Evolutionary conservation across 2,113 vertebrate species (phyloP), one percentile per base, ranked within the genome.

Genomic region (Stictonetta naevosa): DNA sequence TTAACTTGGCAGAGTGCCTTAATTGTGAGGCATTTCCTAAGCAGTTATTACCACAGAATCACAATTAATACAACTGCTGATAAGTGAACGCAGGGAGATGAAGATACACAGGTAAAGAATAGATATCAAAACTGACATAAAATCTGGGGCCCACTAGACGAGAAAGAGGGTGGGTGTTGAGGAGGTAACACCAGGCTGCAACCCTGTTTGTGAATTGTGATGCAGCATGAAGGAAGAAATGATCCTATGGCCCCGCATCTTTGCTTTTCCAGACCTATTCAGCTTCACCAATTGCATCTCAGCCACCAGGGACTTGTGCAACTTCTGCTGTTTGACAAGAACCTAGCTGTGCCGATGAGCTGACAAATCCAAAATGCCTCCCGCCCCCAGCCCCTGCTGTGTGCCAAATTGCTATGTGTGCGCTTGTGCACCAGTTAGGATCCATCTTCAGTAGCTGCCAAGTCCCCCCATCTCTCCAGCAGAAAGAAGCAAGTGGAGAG

Each of bases 361-460:
- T 96, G 95, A 96, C 93, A 94, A 97, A 97, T 87, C 88, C 95
- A 95, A 93, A 95, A 83, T 92, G 86, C 86, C 88, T 88, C 81
- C 95, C 55, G 3, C 94, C 93, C 76, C 82, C 91, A 62, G 93
- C 40, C 77, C 92, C 93, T 89, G 95, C 95, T 95, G 96, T 26
- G 88, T 94, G 88, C 96, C 92, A 96, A 95, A 96, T 97, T 97
- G 91, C 90, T 95, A 20, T 88, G 86, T 91, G 88, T 72, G 80
- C 1, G 4, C 62, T 83, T 92, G 83, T 71, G 93, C 69, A 33
- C 90, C 73, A 72, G 95, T 93, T 69, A 78, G 40, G 82, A 96
- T 93, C 93, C 77, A 88, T 91, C 95, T 88, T 94, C n/a, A 1
- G 34, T 2, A 20, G 44, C 66, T 95, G 93, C 92, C 91, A 95